phyloP scores from a whole-genome alignment of 2,797 vertebrate species.

The Gambelia wislizenii region DNA sequence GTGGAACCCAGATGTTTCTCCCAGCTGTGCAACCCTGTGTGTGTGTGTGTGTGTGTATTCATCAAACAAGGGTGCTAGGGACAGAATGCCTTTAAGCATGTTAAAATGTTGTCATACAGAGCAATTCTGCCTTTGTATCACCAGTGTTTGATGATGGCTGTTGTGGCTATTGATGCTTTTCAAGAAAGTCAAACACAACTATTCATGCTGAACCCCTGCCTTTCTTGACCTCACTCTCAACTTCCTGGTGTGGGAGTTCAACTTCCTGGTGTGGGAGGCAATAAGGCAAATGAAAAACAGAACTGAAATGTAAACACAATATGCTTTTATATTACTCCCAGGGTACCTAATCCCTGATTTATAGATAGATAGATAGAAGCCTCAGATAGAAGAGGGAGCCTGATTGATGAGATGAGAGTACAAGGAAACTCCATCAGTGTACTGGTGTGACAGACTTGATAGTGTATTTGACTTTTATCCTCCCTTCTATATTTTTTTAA shows the following conservation, averaged over 20 bases:
- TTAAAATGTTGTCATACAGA: slow-evolving; percentile 4
- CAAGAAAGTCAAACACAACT: slow-evolving; percentile 4
- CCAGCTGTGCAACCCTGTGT: not conserved
- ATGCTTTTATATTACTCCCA: slow-evolving; percentile 55
- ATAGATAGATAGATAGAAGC: not conserved
- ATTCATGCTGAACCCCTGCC: not conserved
- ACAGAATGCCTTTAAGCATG: not conserved
- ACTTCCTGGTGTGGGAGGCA: slow-evolving; percentile 33
- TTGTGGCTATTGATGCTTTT: not conserved
- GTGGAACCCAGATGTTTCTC: slow-evolving; percentile 8
- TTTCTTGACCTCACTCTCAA: slow-evolving; percentile 19
- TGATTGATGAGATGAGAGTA: slow-evolving; percentile 56
- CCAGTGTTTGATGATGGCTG: fast-evolving
- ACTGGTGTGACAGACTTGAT: slow-evolving; percentile 58
- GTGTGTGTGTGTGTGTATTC: too few species aligned
- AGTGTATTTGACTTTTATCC: slow-evolving; percentile 50
- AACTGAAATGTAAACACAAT: slow-evolving; percentile 51
- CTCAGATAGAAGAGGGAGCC: not conserved
- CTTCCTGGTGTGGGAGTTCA: slow-evolving; percentile 21
- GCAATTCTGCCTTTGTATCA: not conserved
- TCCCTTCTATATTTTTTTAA: slow-evolving; percentile 14
- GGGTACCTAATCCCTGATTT: slow-evolving; percentile 8
- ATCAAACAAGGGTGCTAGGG: slow-evolving; percentile 10
- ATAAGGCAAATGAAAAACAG: slow-evolving; percentile 33
- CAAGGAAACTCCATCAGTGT: slow-evolving; percentile 6